Evolutionary conservation across 2,888 invertebrate species (phyloP).

Genomic region (Idaea biselata): DNA sequence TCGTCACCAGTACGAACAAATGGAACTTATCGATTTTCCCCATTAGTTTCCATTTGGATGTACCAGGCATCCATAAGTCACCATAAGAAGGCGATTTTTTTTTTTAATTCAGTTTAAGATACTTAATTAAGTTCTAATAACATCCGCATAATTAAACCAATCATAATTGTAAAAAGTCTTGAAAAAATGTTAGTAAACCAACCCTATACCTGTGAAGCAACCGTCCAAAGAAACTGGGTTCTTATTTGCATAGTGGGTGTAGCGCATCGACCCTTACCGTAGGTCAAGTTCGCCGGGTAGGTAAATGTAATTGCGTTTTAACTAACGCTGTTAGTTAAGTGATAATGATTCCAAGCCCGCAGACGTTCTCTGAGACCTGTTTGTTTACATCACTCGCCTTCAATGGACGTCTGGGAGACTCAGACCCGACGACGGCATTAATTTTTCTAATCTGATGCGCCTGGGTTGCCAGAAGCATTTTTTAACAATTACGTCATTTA

Average conservation of each 20-base stretch:
- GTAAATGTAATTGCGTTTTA: conserved; percentile 72
- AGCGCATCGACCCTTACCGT: conserved; percentile 65
- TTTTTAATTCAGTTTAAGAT: no score
- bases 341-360: conserved; percentile 49
- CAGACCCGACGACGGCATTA: neutral
- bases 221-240: conserved; percentile 53
- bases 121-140: no score
- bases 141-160: no score
- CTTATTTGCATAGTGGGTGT: conserved; percentile 73
- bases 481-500: neutral
- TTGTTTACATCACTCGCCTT: conserved; percentile 23
- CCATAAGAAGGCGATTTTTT: no score
- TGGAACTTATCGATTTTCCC: no score
- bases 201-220: conserved; percentile 7
- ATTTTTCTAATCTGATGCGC: neutral
- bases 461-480: neutral
- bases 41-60: no score
- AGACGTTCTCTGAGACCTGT: conserved; percentile 32
- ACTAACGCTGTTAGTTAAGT: conserved; percentile 66
- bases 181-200: conserved; percentile 5
- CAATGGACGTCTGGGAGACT: conserved; percentile 2
- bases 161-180: no score
- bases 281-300: conserved; percentile 70
- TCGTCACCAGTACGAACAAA: no score
- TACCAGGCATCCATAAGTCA: no score